phyloP scores from a whole-genome alignment of 2,113 vertebrate genomes.

The Rhinolophus sinicus region DNA sequence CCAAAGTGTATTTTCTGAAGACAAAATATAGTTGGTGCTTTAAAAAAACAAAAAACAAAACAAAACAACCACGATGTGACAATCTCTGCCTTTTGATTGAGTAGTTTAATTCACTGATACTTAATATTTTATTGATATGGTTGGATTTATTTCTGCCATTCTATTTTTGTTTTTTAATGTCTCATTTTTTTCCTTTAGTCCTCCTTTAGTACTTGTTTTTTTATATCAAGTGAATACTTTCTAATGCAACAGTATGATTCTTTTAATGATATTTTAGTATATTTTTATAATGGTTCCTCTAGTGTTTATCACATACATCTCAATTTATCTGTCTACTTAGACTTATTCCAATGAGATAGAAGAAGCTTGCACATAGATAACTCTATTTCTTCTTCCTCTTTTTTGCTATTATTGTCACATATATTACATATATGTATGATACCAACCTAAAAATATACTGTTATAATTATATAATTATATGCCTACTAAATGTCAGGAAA shows the following conservation, averaged over 20 bases:
- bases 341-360: neutral
- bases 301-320: neutral
- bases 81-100: neutral
- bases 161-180: neutral
- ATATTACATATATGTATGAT: neutral
- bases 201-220: neutral
- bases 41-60: neutral
- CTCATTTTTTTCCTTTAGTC: neutral
- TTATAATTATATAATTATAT: neutral
- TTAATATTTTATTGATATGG: neutral
- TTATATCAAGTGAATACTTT: neutral
- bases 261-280: neutral
- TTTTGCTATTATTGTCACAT: neutral
- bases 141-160: neutral
- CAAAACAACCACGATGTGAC: neutral
- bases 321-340: neutral
- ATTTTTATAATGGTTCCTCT: neutral
- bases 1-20: neutral
- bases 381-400: neutral
- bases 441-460: neutral
- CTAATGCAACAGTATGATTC: neutral
- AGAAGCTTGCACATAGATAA: neutral
- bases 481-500: neutral
- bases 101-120: neutral
- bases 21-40: neutral